phyloP scores from a whole-genome alignment of 2,888 invertebrate species.

The Bruchidius siliquastri region DNA sequence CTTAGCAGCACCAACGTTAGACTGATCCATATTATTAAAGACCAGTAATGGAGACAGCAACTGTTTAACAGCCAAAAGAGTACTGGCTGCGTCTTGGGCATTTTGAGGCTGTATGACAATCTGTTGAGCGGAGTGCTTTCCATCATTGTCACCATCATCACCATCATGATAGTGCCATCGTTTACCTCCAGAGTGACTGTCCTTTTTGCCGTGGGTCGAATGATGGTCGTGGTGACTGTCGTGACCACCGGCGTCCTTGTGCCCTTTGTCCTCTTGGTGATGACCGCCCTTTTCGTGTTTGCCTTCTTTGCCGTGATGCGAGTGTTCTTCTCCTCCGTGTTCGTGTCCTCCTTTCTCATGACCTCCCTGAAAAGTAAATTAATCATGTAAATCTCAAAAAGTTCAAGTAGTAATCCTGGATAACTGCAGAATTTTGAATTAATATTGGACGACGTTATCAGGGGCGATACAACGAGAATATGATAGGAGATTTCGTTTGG shows the following conservation, averaged over 20 bases:
- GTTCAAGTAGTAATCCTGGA: too few relatives aligned
- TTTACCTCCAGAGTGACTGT: slow-evolving; percentile 48
- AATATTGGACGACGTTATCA: too few relatives aligned
- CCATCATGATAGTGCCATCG: slow-evolving; percentile 49
- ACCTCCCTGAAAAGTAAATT: slow-evolving; percentile 51
- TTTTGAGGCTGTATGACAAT: not conserved
- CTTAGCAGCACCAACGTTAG: not conserved
- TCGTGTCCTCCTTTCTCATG: slow-evolving; percentile 54
- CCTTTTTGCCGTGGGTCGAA: slow-evolving; percentile 46
- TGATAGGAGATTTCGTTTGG: too few relatives aligned
- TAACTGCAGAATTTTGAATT: too few relatives aligned
- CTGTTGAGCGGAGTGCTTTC: slow-evolving; percentile 5
- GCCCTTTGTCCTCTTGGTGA: slow-evolving; percentile 54
- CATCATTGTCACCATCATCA: slow-evolving; percentile 17
- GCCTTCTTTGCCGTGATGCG: slow-evolving; percentile 57
- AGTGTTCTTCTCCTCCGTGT: slow-evolving; percentile 50
- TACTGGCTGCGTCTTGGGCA: not conserved
- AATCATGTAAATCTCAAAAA: not conserved
- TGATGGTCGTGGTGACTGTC: slow-evolving; percentile 54
- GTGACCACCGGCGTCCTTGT: slow-evolving; percentile 54
- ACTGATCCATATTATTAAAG: not conserved
- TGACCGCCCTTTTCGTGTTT: slow-evolving; percentile 56
- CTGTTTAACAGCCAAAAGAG: not conserved
- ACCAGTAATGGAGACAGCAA: not conserved
- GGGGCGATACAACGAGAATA: too few relatives aligned